phyloP scores from a whole-genome alignment of 2,113 vertebrate species.

The Lipophrys pholis region DNA sequence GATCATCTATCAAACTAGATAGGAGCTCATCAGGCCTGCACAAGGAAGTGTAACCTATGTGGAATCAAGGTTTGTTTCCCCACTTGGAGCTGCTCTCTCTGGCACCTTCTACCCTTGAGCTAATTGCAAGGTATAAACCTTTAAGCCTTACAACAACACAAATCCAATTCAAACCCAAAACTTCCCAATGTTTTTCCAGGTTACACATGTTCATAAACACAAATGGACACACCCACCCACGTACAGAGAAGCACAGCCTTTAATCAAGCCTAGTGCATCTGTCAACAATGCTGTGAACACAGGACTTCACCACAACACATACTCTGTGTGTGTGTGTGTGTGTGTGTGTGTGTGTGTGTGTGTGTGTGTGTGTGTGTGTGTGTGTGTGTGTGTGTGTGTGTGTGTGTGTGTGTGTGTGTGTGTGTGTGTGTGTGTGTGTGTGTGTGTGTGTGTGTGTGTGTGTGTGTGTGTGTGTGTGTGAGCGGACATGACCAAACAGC shows the following conservation, averaged over 20 bases:
- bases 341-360: slow-evolving; percentile 30
- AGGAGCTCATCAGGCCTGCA: no score
- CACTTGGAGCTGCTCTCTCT: no score
- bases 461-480: slow-evolving; percentile 25
- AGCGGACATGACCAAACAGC: slow-evolving; percentile 69
- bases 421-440: slow-evolving; percentile 16
- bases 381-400: slow-evolving; percentile 25
- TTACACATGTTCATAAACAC: slow-evolving; percentile 11
- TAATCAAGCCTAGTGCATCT: slow-evolving; percentile 70
- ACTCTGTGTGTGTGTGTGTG: background rate
- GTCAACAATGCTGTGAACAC: slow-evolving; percentile 58
- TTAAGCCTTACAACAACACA: no score
- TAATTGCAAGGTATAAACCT: no score
- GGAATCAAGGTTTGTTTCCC: no score
- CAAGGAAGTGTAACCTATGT: no score
- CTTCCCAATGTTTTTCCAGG: no score
- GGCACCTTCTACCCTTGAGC: no score
- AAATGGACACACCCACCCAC: slow-evolving; percentile 11
- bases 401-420: slow-evolving; percentile 18
- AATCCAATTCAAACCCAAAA: no score
- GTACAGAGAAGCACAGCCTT: slow-evolving; percentile 30
- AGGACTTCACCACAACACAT: slow-evolving; percentile 50
- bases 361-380: slow-evolving; percentile 12
- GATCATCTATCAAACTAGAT: no score
- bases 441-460: slow-evolving; percentile 10